Base-by-base conservation (phyloP, 2,797 vertebrate genomes). In the Varecia variegata region DNA sequence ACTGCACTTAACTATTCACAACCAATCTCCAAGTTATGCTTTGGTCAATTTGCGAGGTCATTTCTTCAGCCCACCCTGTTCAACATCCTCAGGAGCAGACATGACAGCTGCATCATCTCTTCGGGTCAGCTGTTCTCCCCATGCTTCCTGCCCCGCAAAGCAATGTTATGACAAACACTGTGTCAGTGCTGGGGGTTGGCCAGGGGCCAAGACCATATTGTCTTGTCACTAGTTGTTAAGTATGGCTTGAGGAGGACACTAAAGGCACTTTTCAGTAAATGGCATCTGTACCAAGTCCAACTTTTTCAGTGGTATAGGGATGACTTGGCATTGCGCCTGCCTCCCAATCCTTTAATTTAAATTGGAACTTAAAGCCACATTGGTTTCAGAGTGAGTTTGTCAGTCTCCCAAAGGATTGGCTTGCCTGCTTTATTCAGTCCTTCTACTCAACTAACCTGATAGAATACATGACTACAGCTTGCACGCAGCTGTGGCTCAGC, bases 201-300 rank as follows among this genome's bases (percentile, higher is more conserved):
- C 21, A n/a, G 32, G 15, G 0, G 21, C 94, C 96, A 83, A 18
- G 67, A 35, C 89, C 62, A 76, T 80, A 90, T 20, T 88, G 73
- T 83, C 88, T 83, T 96, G 94, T 95, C 92, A 38, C 79, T 89
- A 40, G 77, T 80, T 81, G 68, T 94, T 92, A 95, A 67, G 68
- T 71, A 8, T 58, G 79, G 73, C 52, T 96, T 68, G 40, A 73
- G 40, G n/a, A 96, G 79, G 58, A 80, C 58, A 70, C 23, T 50
- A 32, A 87, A 77, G 23, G 45, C 17, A 21, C 93, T 85, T 94
- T 88, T n/a, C 73, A 43, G 77, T 35, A 71, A 90, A 67, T 35
- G 79, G 27, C 58, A 62, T 88, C 74, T 81, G 82, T 40, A n/a
- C 40, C 14, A 32, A 18, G n/a, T 56, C 52, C 52, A 47, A 47